These are phyloP conservation scores for Scaptomyza flava DNA, from an alignment of 2,888 invertebrate genomes.

Conservation along the genomic window DNA sequence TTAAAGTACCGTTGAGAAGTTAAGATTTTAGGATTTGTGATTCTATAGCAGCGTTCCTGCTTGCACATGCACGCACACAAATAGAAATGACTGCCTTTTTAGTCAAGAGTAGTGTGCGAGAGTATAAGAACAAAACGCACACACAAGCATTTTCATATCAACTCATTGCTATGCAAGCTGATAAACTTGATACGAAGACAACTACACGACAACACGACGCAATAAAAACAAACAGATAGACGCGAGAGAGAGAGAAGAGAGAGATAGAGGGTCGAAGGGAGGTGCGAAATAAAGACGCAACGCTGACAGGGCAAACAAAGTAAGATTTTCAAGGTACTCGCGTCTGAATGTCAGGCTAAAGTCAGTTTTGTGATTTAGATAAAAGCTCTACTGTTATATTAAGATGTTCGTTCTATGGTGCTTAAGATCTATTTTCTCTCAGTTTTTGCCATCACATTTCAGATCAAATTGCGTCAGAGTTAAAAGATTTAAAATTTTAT, in stretches of 20 bases:
- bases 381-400: slow-evolving; percentile 45
- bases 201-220: slow-evolving; percentile 60
- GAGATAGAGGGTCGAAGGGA: background rate
- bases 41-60: background rate
- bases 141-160: slow-evolving; percentile 51
- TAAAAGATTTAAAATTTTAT: slow-evolving; percentile 16
- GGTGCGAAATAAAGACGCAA: slow-evolving; percentile 4
- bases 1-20: no score
- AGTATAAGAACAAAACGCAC: slow-evolving; percentile 6
- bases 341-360: slow-evolving; percentile 54
- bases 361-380: slow-evolving; percentile 68
- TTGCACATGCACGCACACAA: slow-evolving; percentile 1
- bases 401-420: slow-evolving; percentile 13
- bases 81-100: slow-evolving; percentile 27
- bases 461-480: slow-evolving; percentile 46
- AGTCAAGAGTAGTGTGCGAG: slow-evolving; percentile 15
- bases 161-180: slow-evolving; percentile 65
- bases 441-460: slow-evolving; percentile 34
- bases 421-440: slow-evolving; percentile 20
- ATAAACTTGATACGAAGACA: slow-evolving; percentile 62
- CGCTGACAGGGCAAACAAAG: slow-evolving; percentile 58
- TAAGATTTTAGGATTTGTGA: background rate
- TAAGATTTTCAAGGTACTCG: slow-evolving; percentile 48
- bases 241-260: background rate
- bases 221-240: slow-evolving; percentile 60